Conservation (phyloP, 2,113 vertebrate species). For the Brachypodius melanocephalos region DNA sequence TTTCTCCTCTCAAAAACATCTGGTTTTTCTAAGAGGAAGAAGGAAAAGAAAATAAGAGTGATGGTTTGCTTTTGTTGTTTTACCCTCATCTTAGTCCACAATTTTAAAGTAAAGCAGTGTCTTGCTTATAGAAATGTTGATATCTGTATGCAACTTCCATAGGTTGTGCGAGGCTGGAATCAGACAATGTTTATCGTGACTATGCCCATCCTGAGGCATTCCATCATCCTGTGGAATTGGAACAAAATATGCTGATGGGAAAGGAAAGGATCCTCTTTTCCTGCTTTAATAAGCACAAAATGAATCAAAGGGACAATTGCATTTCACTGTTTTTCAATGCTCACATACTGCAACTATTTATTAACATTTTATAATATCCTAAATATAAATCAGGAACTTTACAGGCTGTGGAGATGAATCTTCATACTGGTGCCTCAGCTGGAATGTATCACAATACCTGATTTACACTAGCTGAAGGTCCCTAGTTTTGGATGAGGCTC, state of each 20-base stretch:
- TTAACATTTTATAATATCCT: neutral
- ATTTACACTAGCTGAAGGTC: neutral
- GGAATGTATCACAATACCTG: neutral
- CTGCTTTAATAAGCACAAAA: neutral
- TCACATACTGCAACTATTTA: neutral
- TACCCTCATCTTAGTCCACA: neutral
- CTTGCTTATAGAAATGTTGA: neutral
- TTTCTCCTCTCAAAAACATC: neutral
- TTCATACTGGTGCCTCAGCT: neutral
- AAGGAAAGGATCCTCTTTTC: neutral
- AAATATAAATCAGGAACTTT: neutral
- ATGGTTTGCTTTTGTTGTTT: neutral
- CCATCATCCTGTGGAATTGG: neutral
- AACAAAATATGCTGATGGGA: neutral
- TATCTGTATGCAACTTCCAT: neutral
- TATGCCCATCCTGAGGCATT: neutral
- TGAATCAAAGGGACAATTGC: neutral
- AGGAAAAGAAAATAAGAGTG: neutral
- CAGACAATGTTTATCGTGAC: neutral
- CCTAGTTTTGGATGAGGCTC: neutral
- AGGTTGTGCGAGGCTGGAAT: neutral
- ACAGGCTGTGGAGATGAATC: neutral
- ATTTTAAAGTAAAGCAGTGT: neutral
- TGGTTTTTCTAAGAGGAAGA: neutral
- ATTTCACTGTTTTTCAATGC: neutral